phyloP scores from a whole-genome alignment of 2,888 invertebrate species.

The Melipona bicolor region DNA sequence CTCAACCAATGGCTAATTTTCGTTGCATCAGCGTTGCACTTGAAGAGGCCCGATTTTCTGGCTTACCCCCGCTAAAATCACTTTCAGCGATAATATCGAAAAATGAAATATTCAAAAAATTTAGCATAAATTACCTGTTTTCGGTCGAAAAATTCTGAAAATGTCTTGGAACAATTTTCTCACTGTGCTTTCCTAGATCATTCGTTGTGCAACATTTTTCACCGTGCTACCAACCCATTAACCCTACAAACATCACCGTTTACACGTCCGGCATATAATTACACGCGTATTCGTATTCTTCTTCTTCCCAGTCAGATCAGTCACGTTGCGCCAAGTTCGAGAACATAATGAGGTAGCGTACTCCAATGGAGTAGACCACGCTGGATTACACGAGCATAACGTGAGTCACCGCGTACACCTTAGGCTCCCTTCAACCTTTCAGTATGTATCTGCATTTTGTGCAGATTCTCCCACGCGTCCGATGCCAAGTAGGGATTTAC shows the following conservation, averaged over 20 bases:
- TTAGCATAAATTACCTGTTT: not conserved
- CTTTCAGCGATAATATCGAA: too few species aligned
- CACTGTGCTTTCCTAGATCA: too few species aligned
- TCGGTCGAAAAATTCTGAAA: not conserved
- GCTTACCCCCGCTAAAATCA: too few species aligned
- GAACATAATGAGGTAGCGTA: slow-evolving; percentile 32
- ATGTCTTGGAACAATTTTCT: too few species aligned
- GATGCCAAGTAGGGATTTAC: slow-evolving; percentile 61
- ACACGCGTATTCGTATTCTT: not conserved
- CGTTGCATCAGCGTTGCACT: too few species aligned
- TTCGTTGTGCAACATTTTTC: not conserved
- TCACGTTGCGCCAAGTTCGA: slow-evolving; percentile 1
- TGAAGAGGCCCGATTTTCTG: too few species aligned
- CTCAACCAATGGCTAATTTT: too few species aligned
- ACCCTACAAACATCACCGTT: not conserved
- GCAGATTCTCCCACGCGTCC: slow-evolving; percentile 68
- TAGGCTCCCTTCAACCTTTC: slow-evolving; percentile 54
- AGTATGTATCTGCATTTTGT: slow-evolving; percentile 65
- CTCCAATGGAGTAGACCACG: slow-evolving; percentile 22
- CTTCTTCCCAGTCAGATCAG: not conserved
- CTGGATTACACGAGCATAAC: slow-evolving; percentile 32
- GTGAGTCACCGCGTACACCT: slow-evolving; percentile 50
- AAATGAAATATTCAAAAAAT: too few species aligned
- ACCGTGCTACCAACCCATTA: not conserved
- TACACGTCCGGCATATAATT: too few species aligned